phyloP scores from a whole-genome alignment of 2,888 invertebrate species.

The Epinotia nisella region DNA sequence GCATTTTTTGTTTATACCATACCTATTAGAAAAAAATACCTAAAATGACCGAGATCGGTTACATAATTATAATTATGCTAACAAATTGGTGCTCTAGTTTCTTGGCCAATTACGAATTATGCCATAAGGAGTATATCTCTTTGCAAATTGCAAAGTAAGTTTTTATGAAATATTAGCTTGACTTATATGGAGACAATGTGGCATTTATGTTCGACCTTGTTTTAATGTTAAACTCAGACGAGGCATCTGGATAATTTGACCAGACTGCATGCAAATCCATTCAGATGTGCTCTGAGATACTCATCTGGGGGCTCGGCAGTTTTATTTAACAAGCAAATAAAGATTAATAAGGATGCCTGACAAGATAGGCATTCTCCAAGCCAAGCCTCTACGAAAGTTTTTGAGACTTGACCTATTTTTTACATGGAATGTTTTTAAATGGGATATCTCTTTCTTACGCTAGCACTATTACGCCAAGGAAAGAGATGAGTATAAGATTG shows the following conservation, averaged over 20 bases:
- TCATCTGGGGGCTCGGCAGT: too few relatives aligned
- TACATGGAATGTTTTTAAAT: too few relatives aligned
- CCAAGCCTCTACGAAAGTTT: too few relatives aligned
- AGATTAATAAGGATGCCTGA: too few relatives aligned
- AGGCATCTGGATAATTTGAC: slow-evolving; percentile 43
- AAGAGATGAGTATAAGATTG: too few relatives aligned
- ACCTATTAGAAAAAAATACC: too few relatives aligned
- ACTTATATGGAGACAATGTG: slow-evolving; percentile 21
- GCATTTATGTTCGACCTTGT: slow-evolving; percentile 27
- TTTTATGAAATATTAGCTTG: slow-evolving; percentile 6
- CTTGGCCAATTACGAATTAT: background rate
- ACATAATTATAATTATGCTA: background rate
- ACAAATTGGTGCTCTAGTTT: background rate
- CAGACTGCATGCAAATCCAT: slow-evolving; percentile 16
- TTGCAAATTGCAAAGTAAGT: background rate
- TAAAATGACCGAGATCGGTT: too few relatives aligned
- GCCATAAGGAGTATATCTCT: background rate
- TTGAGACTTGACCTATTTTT: too few relatives aligned
- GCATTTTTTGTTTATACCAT: too few relatives aligned
- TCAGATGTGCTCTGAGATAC: too few relatives aligned
- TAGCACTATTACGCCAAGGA: background rate
- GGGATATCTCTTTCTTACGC: background rate
- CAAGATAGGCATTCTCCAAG: too few relatives aligned
- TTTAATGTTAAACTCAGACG: slow-evolving; percentile 46
- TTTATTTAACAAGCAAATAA: too few relatives aligned